Percentiles rank a stretch among this genome's conserved stretches.
Conservation (phyloP, 2,888 invertebrate species). For the Troglohyphantes excavatus region DNA sequence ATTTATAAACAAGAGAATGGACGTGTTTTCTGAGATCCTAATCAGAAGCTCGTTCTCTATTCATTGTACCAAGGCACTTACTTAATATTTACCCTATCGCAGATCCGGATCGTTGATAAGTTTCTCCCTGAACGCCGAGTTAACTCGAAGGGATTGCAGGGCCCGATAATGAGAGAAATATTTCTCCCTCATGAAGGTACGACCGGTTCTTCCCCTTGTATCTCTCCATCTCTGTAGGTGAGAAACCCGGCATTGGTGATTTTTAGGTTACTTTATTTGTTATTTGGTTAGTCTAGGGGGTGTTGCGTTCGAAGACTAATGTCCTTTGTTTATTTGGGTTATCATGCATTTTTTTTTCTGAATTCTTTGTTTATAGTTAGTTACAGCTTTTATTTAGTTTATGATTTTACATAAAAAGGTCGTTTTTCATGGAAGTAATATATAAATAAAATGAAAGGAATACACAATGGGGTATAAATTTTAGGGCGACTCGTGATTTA, state of each 20-base stretch:
- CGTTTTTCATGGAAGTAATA: no score
- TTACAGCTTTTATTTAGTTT: no score
- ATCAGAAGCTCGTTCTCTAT: conserved; percentile 44
- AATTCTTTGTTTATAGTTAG: background rate
- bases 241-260: conserved; percentile 28
- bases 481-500: no score
- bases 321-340: conserved; percentile 1
- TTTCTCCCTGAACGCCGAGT: conserved; percentile 2
- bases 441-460: no score
- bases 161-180: conserved; percentile 56
- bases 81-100: conserved; percentile 70
- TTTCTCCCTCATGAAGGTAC: conserved; percentile 9
- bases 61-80: conserved; percentile 55
- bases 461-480: no score
- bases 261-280: conserved; percentile 63
- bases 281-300: conserved; percentile 43
- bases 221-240: conserved; percentile 37
- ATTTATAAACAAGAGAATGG: conserved; percentile 68
- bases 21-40: conserved; percentile 55
- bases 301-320: conserved; percentile 1
- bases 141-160: conserved; percentile 44
- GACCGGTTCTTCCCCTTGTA: conserved; percentile 50
- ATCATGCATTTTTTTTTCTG: background rate
- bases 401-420: no score
- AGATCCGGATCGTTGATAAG: conserved; percentile 55